Evolutionary conservation across 2,797 vertebrate genomes (phyloP).

Genomic region (Myoxocephalus aenaeus): DNA sequence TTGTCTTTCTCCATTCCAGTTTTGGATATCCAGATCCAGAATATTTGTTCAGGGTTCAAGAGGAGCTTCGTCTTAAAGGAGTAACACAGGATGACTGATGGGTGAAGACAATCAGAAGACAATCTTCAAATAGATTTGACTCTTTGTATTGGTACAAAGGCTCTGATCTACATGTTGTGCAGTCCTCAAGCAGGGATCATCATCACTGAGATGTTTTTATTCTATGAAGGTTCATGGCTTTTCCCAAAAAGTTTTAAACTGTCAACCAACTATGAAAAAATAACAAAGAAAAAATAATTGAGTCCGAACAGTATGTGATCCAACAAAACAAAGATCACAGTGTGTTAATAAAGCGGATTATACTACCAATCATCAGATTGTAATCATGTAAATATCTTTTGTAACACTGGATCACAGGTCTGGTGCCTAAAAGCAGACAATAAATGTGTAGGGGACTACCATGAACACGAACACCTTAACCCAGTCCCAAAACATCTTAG

Average conservation of each 20-base stretch:
- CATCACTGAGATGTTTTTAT: not conserved
- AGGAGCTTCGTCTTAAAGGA: conserved; percentile 87
- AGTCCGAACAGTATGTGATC: not conserved
- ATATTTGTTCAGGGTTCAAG: conserved; percentile 86
- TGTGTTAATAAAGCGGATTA: not conserved
- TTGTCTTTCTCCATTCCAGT: conserved; percentile 63
- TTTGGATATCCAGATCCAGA: conserved; percentile 90
- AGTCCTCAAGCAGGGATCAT: not conserved
- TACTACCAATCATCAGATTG: not conserved
- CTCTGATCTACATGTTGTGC: conserved; percentile 17
- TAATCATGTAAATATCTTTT: not conserved
- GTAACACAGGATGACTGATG: conserved; percentile 73
- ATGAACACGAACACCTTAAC: not conserved
- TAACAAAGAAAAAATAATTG: not conserved
- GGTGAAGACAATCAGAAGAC: not conserved
- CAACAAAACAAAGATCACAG: not conserved
- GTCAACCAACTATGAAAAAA: conserved; percentile 22
- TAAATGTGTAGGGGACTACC: not conserved
- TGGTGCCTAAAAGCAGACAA: not conserved
- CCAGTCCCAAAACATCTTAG: not conserved
- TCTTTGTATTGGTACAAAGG: conserved; percentile 1
- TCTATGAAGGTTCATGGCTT: not conserved
- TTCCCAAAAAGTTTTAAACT: conserved; percentile 21
- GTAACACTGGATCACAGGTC: not conserved
- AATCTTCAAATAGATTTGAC: conserved; percentile 3